A percentile compares a stretch with the other conserved stretches of the same genome.
Evolutionary conservation across 2,888 invertebrate genomes (phyloP).

Genomic region (Lasioglossum morio): DNA sequence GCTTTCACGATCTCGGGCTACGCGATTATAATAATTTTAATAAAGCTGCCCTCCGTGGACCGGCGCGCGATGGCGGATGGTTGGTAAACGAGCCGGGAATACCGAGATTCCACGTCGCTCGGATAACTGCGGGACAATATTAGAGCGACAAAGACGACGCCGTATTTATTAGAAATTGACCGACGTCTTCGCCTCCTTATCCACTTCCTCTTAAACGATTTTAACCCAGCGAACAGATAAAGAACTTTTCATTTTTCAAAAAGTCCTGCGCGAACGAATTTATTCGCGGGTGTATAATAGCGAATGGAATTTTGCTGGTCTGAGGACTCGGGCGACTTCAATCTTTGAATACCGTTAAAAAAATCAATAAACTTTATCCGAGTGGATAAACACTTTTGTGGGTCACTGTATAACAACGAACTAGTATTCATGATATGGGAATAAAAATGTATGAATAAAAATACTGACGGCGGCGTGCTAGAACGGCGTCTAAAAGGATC

Average conservation of each 20-base stretch:
- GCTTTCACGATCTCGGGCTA: slow-evolving; percentile 45
- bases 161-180: neutral
- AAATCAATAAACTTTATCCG: slow-evolving; percentile 1
- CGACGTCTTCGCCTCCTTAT: neutral
- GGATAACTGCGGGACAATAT: neutral
- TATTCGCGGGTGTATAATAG: neutral
- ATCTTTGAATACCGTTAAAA: neutral
- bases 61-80: slow-evolving; percentile 19
- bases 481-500: neutral
- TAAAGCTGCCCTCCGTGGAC: slow-evolving; percentile 68
- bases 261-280: neutral
- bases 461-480: neutral
- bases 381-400: neutral
- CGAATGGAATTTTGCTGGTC: neutral
- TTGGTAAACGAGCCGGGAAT: slow-evolving; percentile 25
- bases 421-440: slow-evolving; percentile 36
- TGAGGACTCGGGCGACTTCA: neutral
- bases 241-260: neutral
- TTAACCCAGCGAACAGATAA: neutral
- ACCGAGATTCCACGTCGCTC: neutral
- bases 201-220: neutral
- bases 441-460: slow-evolving; percentile 23
- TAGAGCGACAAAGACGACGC: neutral
- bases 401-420: slow-evolving; percentile 14
- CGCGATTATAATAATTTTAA: slow-evolving; percentile 80